Conservation (phyloP, 1,140 invertebrate genomes). For the fruit fly (Drosophila melanogaster) region Release_6_plus_ISO1_MT NC_004354.4:20006001-20006500, state of each 20-base stretch:
- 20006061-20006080: conserved; percentile 29
- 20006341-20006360: conserved; percentile 20
- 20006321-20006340: conserved; percentile 45
- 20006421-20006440: conserved; percentile 37
- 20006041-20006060: conserved; percentile 16
- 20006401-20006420: conserved; percentile 20
- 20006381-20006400: conserved; percentile 19
- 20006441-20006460: conserved; percentile 28
- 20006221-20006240: not conserved
- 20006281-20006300: conserved; percentile 1
- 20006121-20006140: conserved; percentile 63
- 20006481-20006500: conserved; percentile 5
- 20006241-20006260: conserved; percentile 1
- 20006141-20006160: conserved; percentile 48
- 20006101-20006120: conserved; percentile 40
- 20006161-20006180: conserved; percentile 26
- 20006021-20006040: not conserved
- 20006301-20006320: conserved; percentile 1
- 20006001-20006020: conserved; percentile 73
- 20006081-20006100: conserved; percentile 46
- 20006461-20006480: conserved; percentile 9
- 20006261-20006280: not conserved
- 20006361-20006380: conserved; percentile 15
- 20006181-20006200: conserved; percentile 1
- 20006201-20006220: not conserved